Conservation (phyloP, 2,888 invertebrate genomes). For the Cephonodes hylas region DNA sequence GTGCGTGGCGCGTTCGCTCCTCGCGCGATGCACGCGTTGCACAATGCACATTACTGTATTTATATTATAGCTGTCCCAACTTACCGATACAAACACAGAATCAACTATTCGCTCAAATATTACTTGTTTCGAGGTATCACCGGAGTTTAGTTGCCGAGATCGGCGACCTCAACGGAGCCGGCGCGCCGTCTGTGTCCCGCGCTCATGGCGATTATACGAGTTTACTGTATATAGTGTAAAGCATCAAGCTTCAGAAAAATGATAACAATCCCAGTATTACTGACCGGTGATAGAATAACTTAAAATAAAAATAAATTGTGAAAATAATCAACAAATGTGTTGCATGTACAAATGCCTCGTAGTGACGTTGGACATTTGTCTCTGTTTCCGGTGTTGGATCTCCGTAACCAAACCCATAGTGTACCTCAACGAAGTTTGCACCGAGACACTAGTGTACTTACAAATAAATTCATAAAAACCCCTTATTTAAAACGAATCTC, state of each 20-base stretch:
- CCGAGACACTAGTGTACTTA: conserved; percentile 25
- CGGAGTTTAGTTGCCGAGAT: conserved; percentile 10
- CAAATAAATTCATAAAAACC: conserved; percentile 8
- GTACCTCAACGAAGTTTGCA: conserved; percentile 29
- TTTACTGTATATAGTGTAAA: neutral
- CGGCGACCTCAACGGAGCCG: neutral
- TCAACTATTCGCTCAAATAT: conserved; percentile 61
- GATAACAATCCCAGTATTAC: neutral
- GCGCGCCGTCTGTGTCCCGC: neutral
- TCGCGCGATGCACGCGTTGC: conserved; percentile 50
- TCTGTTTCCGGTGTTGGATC: neutral
- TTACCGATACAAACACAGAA: conserved; percentile 74
- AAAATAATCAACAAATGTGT: neutral
- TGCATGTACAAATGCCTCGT: neutral
- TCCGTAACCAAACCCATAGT: conserved; percentile 5
- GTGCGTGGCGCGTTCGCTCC: conserved; percentile 22
- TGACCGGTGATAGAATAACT: neutral
- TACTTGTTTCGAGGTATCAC: neutral
- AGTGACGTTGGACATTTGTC: neutral
- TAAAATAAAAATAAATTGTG: neutral
- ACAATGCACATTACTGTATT: conserved; percentile 52
- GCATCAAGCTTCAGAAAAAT: neutral
- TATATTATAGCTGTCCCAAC: conserved; percentile 69
- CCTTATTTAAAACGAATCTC: conserved; percentile 13
- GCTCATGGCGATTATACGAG: neutral